These are phyloP conservation scores for Blomia tropicalis DNA, from an alignment of 2,888 invertebrate species.

Conservation along the genomic window DNA sequence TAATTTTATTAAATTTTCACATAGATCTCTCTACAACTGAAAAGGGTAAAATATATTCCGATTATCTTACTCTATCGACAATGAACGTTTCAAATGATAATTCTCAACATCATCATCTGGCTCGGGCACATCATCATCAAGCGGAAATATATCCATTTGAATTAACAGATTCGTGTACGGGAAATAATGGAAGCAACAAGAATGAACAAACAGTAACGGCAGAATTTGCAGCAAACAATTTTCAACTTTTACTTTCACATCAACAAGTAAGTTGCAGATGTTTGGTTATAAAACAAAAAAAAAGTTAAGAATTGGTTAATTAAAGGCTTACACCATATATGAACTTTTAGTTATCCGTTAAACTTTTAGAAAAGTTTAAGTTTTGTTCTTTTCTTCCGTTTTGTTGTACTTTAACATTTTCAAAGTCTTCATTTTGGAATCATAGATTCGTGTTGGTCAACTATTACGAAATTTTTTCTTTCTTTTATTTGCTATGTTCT, in stretches of 20 bases:
- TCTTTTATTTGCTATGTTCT: not conserved
- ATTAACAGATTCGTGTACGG: not conserved
- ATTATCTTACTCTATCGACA: not conserved
- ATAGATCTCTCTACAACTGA: not conserved
- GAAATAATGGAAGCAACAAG: not conserved
- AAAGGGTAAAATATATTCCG: not conserved
- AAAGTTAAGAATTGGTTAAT: too few species aligned
- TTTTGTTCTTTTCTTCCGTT: not conserved
- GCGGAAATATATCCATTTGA: not conserved
- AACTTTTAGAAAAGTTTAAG: not conserved
- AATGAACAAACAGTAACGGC: not conserved
- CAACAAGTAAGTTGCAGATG: slow-evolving; percentile 3
- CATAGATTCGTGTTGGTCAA: not conserved
- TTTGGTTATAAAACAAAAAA: too few species aligned
- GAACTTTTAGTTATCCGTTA: not conserved
- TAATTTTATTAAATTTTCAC: not conserved
- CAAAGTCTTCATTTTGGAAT: not conserved
- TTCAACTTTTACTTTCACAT: slow-evolving; percentile 1
- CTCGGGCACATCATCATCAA: not conserved
- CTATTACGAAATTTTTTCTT: not conserved
- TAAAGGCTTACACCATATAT: not conserved
- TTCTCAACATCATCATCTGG: too few species aligned
- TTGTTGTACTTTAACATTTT: not conserved
- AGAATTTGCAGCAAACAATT: not conserved
- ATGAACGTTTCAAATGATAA: not conserved